Percentiles rank a stretch among this genome's conserved stretches.
phyloP scores from a whole-genome alignment of 2,797 vertebrate species.

The Serranus cabrilla region DNA sequence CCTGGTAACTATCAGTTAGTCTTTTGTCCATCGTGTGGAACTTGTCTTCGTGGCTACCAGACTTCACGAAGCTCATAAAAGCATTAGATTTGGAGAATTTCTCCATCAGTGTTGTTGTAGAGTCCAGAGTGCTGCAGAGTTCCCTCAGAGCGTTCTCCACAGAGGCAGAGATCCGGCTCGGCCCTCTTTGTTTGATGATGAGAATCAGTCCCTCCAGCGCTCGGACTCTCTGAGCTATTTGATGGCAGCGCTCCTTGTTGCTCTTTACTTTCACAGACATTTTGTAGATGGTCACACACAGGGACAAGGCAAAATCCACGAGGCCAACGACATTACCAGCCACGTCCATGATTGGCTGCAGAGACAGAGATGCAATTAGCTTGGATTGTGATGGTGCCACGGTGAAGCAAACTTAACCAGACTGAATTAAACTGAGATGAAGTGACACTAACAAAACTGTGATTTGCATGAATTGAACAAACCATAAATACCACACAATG shows the following conservation, averaged over 20 bases:
- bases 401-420: too few relatives aligned
- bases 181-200: conserved; percentile 64
- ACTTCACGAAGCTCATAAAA: not conserved
- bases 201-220: conserved; percentile 74
- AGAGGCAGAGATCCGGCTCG: not conserved
- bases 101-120: conserved; percentile 71
- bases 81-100: conserved; percentile 62
- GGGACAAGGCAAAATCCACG: not conserved
- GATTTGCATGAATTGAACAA: too few relatives aligned
- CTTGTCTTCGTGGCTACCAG: not conserved
- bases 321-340: too few relatives aligned
- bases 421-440: too few relatives aligned
- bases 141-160: conserved; percentile 66
- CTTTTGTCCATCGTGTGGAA: conserved; percentile 81
- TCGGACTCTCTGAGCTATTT: conserved; percentile 73
- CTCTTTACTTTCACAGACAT: conserved; percentile 74
- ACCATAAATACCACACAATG: too few relatives aligned
- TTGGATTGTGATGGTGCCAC: too few relatives aligned
- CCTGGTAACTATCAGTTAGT: conserved; percentile 80
- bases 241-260: conserved; percentile 83
- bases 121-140: conserved; percentile 73
- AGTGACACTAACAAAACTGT: too few relatives aligned
- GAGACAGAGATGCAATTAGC: not conserved
- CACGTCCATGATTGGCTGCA: conserved; percentile 24
- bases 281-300: conserved; percentile 35